Evolutionary conservation across 2,113 vertebrate genomes (phyloP).

Genomic region (Pterocles gutturalis): DNA sequence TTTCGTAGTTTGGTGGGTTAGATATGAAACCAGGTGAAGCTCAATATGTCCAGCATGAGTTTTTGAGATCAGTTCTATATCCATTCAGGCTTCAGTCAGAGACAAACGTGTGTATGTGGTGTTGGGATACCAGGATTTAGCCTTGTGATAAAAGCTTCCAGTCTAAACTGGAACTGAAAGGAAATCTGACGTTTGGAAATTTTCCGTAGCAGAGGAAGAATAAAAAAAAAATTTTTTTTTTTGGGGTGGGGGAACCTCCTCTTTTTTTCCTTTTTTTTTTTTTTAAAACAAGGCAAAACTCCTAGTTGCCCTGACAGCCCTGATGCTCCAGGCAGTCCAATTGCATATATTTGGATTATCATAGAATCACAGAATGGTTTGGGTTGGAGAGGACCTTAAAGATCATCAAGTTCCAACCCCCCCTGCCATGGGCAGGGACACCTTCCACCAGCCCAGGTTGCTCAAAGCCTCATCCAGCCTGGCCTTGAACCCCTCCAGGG

Average conservation of each 20-base stretch:
- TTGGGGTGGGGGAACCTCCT: too few species aligned
- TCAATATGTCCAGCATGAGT: background rate
- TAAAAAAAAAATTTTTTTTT: background rate
- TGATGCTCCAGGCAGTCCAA: background rate
- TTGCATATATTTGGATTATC: background rate
- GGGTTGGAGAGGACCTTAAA: too few species aligned
- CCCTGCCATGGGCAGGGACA: too few species aligned
- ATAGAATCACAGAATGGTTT: too few species aligned
- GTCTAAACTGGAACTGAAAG: background rate
- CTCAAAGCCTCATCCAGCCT: too few species aligned
- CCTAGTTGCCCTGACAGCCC: background rate
- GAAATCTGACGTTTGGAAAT: background rate
- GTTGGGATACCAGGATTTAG: background rate
- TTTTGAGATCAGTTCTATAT: background rate
- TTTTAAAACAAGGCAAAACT: background rate
- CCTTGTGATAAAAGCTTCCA: background rate
- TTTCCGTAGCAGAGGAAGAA: background rate
- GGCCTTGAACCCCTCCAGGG: too few species aligned
- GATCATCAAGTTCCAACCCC: too few species aligned
- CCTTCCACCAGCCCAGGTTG: too few species aligned
- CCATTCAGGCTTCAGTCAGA: background rate
- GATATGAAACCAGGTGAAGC: background rate
- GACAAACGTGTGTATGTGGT: accelerated
- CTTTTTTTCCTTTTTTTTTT: background rate
- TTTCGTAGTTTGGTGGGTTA: background rate